These are phyloP conservation scores for Epinephelus coioides DNA, from an alignment of 2,797 vertebrate genomes.

Conservation along the genomic window DNA sequence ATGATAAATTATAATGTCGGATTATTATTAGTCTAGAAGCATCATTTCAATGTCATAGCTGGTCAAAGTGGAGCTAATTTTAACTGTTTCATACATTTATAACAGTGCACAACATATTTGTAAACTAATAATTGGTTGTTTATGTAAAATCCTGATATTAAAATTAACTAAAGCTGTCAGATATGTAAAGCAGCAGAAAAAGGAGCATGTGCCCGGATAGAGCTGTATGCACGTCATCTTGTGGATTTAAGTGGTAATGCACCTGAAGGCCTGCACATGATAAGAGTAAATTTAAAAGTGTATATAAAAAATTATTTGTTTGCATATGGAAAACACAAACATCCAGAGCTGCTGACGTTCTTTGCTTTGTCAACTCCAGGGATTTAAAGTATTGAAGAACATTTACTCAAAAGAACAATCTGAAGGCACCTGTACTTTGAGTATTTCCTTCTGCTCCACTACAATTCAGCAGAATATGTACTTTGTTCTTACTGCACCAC, in stretches of 20 bases:
- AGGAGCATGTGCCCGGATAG: background rate
- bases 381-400: no score
- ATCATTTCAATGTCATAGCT: background rate
- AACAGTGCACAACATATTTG: no score
- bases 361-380: no score
- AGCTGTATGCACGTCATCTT: background rate
- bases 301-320: no score
- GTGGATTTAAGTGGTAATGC: slow-evolving; percentile 1
- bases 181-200: background rate
- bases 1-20: background rate
- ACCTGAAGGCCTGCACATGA: background rate
- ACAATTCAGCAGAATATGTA: no score
- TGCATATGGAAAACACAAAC: no score
- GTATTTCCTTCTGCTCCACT: no score
- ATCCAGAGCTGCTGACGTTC: no score
- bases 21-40: background rate
- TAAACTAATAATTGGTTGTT: background rate
- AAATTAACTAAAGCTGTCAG: background rate
- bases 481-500: background rate
- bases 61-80: background rate
- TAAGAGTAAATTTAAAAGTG: no score
- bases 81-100: background rate
- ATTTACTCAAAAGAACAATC: no score
- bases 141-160: background rate
- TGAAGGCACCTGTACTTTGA: no score